Percentiles rank a stretch among this genome's conserved stretches.
phyloP scores from a whole-genome alignment of 2,113 vertebrate species.

The Ranitomeya variabilis region DNA sequence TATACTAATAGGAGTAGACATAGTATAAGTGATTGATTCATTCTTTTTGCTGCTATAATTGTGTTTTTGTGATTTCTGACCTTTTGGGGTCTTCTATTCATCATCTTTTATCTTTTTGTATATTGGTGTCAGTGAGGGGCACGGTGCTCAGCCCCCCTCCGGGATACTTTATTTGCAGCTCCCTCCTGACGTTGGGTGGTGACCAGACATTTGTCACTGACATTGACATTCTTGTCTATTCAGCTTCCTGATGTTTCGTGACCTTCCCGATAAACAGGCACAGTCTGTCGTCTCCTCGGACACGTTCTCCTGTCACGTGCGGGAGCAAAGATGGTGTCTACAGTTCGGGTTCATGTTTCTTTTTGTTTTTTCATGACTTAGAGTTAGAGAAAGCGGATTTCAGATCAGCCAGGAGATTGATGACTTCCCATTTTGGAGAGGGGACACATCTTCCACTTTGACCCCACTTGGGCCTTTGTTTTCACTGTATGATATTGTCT shows the following conservation, averaged over 20 bases:
- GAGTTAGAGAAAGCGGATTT: conserved; percentile 15
- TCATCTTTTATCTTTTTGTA: neutral
- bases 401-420: conserved; percentile 14
- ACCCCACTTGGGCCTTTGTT: neutral
- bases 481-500: neutral
- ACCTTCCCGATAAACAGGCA: conserved; percentile 40
- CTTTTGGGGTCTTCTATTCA: neutral
- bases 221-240: conserved; percentile 39
- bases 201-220: neutral
- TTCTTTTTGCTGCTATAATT: neutral
- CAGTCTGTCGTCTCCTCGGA: neutral
- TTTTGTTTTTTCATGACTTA: neutral
- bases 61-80: neutral
- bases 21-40: too few species aligned
- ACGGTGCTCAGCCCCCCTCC: neutral
- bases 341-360: neutral
- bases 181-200: conserved; percentile 18
- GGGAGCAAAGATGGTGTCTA: neutral
- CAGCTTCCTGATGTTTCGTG: conserved; percentile 18
- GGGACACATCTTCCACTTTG: neutral
- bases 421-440: neutral
- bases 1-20: too few species aligned
- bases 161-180: neutral
- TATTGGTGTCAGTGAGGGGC: neutral
- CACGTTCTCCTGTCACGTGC: conserved; percentile 38